Percentiles rank a stretch among this genome's conserved stretches.
These are phyloP conservation scores for Sebastes melanostomus DNA, from an alignment of 2,797 vertebrate genomes.

Conservation along the genomic window DNA sequence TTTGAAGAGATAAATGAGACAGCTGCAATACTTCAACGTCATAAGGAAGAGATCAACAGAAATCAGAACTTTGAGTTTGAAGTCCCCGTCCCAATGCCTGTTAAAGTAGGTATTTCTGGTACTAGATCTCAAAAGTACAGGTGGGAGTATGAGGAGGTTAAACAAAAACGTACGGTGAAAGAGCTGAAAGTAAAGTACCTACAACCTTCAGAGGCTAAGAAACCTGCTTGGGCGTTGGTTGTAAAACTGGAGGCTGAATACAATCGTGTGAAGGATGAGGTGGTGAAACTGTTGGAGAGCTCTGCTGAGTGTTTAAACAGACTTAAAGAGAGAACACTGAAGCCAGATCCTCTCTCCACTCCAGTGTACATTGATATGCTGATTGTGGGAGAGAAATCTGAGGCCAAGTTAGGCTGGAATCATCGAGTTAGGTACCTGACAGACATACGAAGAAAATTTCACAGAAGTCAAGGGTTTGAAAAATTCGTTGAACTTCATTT, in stretches of 20 bases:
- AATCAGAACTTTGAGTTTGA: no score
- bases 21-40: accelerated
- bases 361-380: constrained; percentile 45
- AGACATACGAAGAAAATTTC: no score
- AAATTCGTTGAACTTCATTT: no score
- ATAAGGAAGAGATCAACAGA: no score
- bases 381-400: constrained; percentile 25
- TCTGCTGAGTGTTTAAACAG: constrained; percentile 4
- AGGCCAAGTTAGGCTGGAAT: constrained; percentile 10
- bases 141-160: constrained; percentile 1
- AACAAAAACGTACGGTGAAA: constrained; percentile 12
- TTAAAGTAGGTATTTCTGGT: neutral
- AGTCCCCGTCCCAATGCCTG: accelerated
- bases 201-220: neutral
- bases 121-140: constrained; percentile 7
- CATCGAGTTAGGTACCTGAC: no score
- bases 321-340: constrained; percentile 33
- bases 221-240: no score
- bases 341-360: constrained; percentile 31
- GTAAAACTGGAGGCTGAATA: no score
- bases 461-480: no score
- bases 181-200: constrained; percentile 51
- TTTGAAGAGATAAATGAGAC: no score
- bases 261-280: neutral
- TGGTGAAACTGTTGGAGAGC: neutral